These are phyloP conservation scores for Globicephala melas DNA, from an alignment of 2,113 vertebrate genomes.

Conservation along the genomic window DNA sequence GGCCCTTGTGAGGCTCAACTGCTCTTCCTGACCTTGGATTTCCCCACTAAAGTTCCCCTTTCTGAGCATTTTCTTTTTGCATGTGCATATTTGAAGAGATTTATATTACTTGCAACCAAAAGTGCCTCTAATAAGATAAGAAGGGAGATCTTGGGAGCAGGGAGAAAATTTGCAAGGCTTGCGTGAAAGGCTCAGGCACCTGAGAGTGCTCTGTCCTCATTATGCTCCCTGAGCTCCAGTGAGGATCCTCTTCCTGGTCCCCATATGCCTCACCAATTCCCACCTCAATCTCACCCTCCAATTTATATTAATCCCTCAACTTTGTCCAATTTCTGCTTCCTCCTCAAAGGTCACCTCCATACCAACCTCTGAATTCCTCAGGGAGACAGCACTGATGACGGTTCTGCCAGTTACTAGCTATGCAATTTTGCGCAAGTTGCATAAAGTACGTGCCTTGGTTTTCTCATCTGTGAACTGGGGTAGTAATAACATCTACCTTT, in stretches of 20 bases:
- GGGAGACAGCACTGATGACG: background rate
- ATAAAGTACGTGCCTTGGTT: background rate
- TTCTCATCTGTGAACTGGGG: background rate
- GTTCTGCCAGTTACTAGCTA: background rate
- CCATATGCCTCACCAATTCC: background rate
- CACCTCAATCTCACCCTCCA: background rate
- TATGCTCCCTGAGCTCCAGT: background rate
- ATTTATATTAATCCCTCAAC: background rate
- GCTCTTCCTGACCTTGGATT: background rate
- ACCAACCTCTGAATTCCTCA: background rate
- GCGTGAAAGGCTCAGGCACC: background rate
- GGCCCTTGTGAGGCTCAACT: background rate
- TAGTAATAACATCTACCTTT: background rate
- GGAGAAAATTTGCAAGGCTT: background rate
- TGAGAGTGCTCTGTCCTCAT: background rate
- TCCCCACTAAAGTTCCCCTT: background rate
- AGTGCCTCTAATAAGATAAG: background rate
- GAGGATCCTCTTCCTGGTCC: background rate
- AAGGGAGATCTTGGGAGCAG: background rate
- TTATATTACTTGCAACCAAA: slow-evolving; percentile 5
- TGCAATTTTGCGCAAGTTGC: background rate
- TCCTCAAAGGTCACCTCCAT: background rate
- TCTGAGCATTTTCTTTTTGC: background rate
- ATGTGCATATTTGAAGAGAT: background rate
- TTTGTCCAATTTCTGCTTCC: background rate